Conservation (phyloP, 2,888 invertebrate genomes). For the Rotaria sp. region DNA sequence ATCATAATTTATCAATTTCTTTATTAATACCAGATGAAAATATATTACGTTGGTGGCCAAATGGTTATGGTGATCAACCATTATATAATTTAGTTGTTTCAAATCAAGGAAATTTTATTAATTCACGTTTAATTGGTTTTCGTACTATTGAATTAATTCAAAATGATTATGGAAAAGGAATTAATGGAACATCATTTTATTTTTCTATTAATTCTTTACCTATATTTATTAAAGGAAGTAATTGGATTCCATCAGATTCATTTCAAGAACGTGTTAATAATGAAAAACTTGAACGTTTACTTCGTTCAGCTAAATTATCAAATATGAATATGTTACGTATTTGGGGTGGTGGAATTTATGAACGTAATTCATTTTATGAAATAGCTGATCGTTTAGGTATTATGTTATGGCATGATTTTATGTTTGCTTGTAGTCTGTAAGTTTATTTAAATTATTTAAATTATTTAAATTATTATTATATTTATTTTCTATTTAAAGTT, state of each 20-base stretch:
- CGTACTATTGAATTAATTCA: conserved; percentile 72
- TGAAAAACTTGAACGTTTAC: conserved; percentile 60
- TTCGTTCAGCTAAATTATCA: conserved; percentile 64
- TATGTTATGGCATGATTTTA: conserved; percentile 91
- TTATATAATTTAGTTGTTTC: conserved; percentile 61
- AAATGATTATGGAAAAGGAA: conserved; percentile 56
- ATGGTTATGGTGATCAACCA: conserved; percentile 66
- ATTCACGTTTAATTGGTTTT: conserved; percentile 64
- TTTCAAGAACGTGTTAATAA: conserved; percentile 69
- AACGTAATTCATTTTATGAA: conserved; percentile 73
- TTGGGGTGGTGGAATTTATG: conserved; percentile 77
- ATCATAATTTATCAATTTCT: neutral
- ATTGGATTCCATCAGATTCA: conserved; percentile 80
- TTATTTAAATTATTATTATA: too few relatives aligned
- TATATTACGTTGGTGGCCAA: conserved; percentile 58
- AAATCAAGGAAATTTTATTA: neutral
- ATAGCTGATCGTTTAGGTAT: conserved; percentile 79
- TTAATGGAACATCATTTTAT: conserved; percentile 66
- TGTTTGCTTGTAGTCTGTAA: conserved; percentile 81
- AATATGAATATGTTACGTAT: conserved; percentile 89
- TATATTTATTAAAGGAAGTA: conserved; percentile 88
- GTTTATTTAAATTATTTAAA: neutral
- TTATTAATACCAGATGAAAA: neutral
- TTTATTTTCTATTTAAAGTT: conserved; percentile 56
- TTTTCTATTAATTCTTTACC: conserved; percentile 76